phyloP scores from a whole-genome alignment of 2,888 invertebrate genomes.

The Torymus aiolomorphi region DNA sequence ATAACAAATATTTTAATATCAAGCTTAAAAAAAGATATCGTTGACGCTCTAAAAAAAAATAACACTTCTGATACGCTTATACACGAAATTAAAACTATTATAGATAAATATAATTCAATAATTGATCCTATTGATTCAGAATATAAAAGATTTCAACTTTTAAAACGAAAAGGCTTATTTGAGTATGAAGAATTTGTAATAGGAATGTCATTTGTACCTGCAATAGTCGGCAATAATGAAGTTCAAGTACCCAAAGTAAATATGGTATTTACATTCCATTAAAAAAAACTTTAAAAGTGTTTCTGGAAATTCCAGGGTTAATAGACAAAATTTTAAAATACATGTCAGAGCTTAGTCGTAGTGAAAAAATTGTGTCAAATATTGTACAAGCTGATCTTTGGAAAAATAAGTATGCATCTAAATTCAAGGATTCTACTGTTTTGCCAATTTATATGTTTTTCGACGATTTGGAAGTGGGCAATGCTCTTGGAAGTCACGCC shows the following conservation, averaged over 20 bases:
- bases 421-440: constrained; percentile 41
- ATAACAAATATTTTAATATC: constrained; percentile 33
- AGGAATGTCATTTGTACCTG: constrained; percentile 19
- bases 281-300: constrained; percentile 41
- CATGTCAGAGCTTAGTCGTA: background rate
- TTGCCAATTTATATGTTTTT: too few species aligned
- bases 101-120: constrained; percentile 34
- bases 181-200: constrained; percentile 39
- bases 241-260: constrained; percentile 15
- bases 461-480: too few species aligned
- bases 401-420: constrained; percentile 34
- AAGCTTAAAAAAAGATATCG: constrained; percentile 44
- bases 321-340: constrained; percentile 36
- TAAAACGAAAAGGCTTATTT: constrained; percentile 39
- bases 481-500: too few species aligned
- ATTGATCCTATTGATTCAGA: constrained; percentile 44
- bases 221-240: constrained; percentile 26
- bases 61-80: background rate
- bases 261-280: constrained; percentile 38
- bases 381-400: constrained; percentile 26
- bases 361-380: constrained; percentile 20
- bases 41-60: constrained; percentile 1
- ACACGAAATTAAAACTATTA: constrained; percentile 34
- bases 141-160: constrained; percentile 47
- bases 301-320: constrained; percentile 48